Evolutionary conservation across 2,888 invertebrate species (phyloP).

Genomic region (Vandiemenella viatica): DNA sequence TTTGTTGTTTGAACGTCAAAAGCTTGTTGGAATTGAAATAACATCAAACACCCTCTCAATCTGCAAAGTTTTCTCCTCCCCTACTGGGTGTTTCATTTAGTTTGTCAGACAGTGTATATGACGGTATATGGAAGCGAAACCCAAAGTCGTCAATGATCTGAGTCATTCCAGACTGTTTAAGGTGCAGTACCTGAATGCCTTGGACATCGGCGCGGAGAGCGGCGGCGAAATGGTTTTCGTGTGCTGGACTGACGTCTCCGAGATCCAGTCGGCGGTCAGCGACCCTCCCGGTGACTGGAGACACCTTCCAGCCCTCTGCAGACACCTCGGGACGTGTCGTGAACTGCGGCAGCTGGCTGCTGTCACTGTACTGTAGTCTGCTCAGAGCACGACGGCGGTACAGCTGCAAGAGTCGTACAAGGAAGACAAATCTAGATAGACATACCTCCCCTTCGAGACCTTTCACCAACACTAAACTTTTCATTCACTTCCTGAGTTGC

Average conservation of each 20-base stretch:
- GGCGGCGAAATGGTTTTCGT: slow-evolving; percentile 38
- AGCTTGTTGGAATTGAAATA: too few relatives aligned
- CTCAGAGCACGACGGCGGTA: slow-evolving; percentile 26
- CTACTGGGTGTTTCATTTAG: too few relatives aligned
- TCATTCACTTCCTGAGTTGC: too few relatives aligned
- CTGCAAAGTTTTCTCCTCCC: too few relatives aligned
- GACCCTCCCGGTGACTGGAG: slow-evolving; percentile 38
- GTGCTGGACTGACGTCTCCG: slow-evolving; percentile 48
- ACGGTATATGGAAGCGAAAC: too few relatives aligned
- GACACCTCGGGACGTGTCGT: slow-evolving; percentile 35
- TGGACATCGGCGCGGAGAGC: slow-evolving; percentile 40
- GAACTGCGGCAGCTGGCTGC: slow-evolving; percentile 30
- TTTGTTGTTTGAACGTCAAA: too few relatives aligned
- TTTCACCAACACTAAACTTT: too few relatives aligned
- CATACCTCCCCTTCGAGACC: too few relatives aligned
- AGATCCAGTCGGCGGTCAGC: slow-evolving; percentile 46
- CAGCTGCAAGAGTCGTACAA: slow-evolving; percentile 25
- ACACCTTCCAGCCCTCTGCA: slow-evolving; percentile 41
- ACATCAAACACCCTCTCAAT: too few relatives aligned
- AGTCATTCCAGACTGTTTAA: slow-evolving; percentile 39
- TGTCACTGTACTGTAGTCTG: slow-evolving; percentile 26
- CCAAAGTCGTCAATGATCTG: slow-evolving; percentile 41
- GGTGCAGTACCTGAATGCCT: slow-evolving; percentile 42
- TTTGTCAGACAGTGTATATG: too few relatives aligned
- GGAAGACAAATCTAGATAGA: too few relatives aligned